Conservation (phyloP, 2,113 vertebrate genomes). For the Lampris incognitus region DNA sequence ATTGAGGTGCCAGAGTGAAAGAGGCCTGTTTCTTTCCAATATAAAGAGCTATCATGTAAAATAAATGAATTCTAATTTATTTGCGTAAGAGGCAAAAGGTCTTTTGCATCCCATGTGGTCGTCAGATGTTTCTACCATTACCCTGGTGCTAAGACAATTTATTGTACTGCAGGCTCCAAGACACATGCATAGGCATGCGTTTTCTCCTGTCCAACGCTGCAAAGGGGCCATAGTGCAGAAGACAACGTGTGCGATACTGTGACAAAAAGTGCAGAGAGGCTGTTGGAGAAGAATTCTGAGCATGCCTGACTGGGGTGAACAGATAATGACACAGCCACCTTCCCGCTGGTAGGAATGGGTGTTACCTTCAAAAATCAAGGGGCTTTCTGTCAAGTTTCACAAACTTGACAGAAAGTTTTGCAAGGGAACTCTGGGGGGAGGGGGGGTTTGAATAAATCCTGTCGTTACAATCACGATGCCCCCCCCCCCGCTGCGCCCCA, state of each 20-base stretch:
- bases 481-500: too few species aligned
- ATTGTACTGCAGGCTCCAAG: slow-evolving; percentile 34
- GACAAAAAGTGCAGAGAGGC: slow-evolving; percentile 21
- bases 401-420: slow-evolving; percentile 65
- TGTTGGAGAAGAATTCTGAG: slow-evolving; percentile 8
- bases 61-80: slow-evolving; percentile 45
- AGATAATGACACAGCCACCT: slow-evolving; percentile 48
- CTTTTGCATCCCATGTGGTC: slow-evolving; percentile 60
- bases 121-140: slow-evolving; percentile 73
- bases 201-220: slow-evolving; percentile 7
- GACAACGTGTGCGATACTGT: slow-evolving; percentile 13
- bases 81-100: slow-evolving; percentile 35
- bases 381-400: slow-evolving; percentile 49
- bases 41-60: slow-evolving; percentile 43
- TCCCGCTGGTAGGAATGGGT: slow-evolving; percentile 47
- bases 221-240: slow-evolving; percentile 26
- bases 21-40: slow-evolving; percentile 26
- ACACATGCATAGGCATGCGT: slow-evolving; percentile 42
- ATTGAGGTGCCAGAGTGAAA: slow-evolving; percentile 12
- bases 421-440: slow-evolving; percentile 42
- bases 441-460: slow-evolving; percentile 40
- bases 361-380: slow-evolving; percentile 54
- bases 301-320: slow-evolving; percentile 31
- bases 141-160: slow-evolving; percentile 54
- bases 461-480: slow-evolving; percentile 27